Conservation (phyloP, 35 echinoderm and acorn worm genomes). For the Anneissia japonica region DNA sequence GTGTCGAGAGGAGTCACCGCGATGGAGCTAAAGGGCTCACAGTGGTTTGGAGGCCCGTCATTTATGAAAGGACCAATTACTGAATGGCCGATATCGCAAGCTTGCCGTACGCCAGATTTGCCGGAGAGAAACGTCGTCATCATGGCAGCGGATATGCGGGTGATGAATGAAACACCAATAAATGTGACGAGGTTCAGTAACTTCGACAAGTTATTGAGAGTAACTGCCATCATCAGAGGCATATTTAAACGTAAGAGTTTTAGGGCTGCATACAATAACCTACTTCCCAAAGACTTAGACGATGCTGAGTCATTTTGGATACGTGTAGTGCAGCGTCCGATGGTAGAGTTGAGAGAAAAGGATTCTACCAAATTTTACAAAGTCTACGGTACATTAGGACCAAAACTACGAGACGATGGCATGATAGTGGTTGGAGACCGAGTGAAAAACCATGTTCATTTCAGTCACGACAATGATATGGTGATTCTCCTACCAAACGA, state of each 20-base stretch:
- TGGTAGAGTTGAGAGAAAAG: not conserved
- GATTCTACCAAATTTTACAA: not conserved
- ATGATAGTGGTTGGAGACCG: no score
- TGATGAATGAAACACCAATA: no score
- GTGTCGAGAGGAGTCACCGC: no score
- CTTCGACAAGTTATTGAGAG: not conserved
- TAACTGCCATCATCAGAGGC: not conserved
- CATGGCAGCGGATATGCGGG: no score
- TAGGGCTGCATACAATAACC: not conserved
- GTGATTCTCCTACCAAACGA: slow-evolving; percentile 9
- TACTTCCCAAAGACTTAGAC: not conserved
- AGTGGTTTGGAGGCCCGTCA: no score
- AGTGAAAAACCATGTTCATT: no score
- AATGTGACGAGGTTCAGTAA: not conserved
- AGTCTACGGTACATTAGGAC: slow-evolving; percentile 1
- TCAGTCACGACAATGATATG: slow-evolving; percentile 16
- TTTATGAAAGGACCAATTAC: no score
- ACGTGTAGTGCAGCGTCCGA: not conserved
- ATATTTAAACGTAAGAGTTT: not conserved
- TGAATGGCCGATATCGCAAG: no score
- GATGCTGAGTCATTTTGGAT: not conserved
- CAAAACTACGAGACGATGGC: not conserved
- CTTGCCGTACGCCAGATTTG: no score
- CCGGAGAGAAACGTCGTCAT: no score
- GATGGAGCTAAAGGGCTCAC: no score